These are phyloP conservation scores for Acanthoscelides obtectus DNA, from an alignment of 2,888 invertebrate species.

Conservation along the genomic window DNA sequence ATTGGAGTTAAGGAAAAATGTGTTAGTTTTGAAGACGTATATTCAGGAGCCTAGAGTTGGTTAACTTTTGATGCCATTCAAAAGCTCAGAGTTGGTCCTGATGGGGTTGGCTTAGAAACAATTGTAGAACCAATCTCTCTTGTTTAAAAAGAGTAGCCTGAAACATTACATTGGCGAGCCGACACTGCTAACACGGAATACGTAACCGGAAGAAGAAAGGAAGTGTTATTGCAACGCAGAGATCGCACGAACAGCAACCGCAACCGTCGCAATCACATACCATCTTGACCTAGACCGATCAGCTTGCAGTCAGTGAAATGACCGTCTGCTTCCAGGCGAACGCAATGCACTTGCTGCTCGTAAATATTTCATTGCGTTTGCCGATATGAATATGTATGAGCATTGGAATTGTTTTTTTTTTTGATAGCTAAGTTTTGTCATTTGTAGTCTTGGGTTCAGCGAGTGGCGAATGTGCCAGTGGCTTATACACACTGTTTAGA, in stretches of 20 bases:
- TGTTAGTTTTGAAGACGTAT: no score
- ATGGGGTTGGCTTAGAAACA: no score
- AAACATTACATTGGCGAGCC: background rate
- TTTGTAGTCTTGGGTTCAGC: background rate
- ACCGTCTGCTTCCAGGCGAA: background rate
- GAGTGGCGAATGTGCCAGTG: background rate
- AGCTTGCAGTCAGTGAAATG: background rate
- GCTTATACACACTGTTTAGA: no score
- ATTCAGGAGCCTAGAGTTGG: no score
- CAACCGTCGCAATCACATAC: background rate
- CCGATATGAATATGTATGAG: background rate
- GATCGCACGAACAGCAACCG: background rate
- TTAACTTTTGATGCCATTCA: no score
- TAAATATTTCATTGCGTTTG: background rate
- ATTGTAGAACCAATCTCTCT: no score
- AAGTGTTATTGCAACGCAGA: background rate
- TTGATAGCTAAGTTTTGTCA: background rate
- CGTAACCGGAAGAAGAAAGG: background rate
- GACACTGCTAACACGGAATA: background rate
- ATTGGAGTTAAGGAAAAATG: no score
- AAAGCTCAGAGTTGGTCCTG: no score
- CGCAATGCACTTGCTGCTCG: background rate
- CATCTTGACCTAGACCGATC: constrained; percentile 6
- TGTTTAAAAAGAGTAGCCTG: no score
- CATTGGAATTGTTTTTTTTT: background rate